Evolutionary conservation across 2,888 invertebrate genomes (phyloP), one percentile per base, ranked within the genome.

Genomic region (Tetheella fluctuosa): DNA sequence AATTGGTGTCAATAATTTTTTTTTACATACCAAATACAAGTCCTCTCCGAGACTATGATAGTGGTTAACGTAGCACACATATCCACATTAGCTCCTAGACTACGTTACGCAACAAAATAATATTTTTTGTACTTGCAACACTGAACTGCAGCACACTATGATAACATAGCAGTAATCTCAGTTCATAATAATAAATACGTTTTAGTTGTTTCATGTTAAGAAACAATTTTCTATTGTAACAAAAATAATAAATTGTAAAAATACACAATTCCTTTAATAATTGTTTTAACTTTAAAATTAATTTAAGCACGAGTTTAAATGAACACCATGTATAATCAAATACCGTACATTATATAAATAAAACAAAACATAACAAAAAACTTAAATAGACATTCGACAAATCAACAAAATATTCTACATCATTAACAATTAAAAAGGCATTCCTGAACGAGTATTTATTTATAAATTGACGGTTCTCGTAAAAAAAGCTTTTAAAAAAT

Each of bases 1-100:
- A 42, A 42, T 7, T 42, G 13, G 7, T 39, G 1, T 6, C 5
- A n/a, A 39, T 13, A 4, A 4, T 4, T 15, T 15, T 12, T 37
- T n/a, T 34, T 10, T 15, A 39, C 1, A 39, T 15, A 48, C 20
- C 10, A 48, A 17, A 48, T 48, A 48, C 48, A 48, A 39, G 17
- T 48, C 20, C 17, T 48, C 56, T 59, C 54, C 55, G 64, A 65
- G 58, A 59, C 59, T 61, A 58, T 54, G 62, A 59, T 58, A 57
- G 64, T 57, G 58, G 63, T 67, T 64, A 72, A 69, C 7, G 12
- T 68, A 69, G 70, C 88, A 89, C 89, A 91, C 89, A 90, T 89
- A 89, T 85, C 78, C 85, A 89, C 79, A 88, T 88, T 87, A 90
- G 85, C 84, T 81, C 68, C 62, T 64, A 59, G 52, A 56, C 58